phyloP scores from a whole-genome alignment of 2,113 vertebrate genomes.

The Vulpes vulpes region DNA sequence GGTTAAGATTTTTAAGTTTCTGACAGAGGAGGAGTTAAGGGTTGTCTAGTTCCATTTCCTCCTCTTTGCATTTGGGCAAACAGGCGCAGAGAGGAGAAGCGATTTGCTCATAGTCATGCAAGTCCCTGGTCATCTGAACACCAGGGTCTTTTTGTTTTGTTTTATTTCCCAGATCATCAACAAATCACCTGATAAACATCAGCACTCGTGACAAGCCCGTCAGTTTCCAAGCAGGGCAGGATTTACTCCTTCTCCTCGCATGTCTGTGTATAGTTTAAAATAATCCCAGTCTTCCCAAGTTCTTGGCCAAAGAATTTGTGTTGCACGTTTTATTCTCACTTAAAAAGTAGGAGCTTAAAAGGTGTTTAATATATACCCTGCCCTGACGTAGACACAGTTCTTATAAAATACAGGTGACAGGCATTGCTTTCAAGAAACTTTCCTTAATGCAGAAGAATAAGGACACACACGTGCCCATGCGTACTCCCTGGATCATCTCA shows the following conservation, averaged over 20 bases:
- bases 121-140: background rate
- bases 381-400: background rate
- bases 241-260: background rate
- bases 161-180: background rate
- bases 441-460: no score
- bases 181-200: background rate
- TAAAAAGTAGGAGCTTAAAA: background rate
- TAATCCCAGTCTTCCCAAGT: background rate
- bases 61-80: background rate
- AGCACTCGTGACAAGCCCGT: background rate
- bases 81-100: background rate
- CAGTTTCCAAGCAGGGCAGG: background rate
- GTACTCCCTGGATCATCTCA: background rate
- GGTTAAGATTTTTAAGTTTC: background rate
- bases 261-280: background rate
- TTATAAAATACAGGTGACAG: background rate
- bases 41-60: background rate
- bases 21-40: background rate
- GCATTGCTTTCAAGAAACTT: background rate
- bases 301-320: background rate
- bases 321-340: constrained; percentile 28
- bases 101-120: background rate
- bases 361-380: background rate
- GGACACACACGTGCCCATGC: background rate
- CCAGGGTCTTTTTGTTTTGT: background rate